Conservation (phyloP, 2,113 vertebrate genomes). For the Pygoscelis adeliae region DNA sequence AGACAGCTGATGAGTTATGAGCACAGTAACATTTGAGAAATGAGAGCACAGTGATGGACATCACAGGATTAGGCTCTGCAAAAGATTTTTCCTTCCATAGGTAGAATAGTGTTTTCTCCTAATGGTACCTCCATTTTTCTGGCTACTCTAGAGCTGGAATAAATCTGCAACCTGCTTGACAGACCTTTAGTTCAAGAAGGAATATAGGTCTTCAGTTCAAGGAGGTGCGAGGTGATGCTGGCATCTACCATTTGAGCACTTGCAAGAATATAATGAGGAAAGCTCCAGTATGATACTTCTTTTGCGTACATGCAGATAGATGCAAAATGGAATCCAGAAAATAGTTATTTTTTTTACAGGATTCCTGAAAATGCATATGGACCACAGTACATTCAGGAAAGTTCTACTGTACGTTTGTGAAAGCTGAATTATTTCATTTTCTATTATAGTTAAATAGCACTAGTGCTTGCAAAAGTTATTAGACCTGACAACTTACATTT, state of each 20-base stretch:
- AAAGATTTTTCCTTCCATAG: not conserved
- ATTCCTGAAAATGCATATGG: not conserved
- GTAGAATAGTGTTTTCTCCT: not conserved
- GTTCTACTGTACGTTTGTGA: not conserved
- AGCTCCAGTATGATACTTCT: not conserved
- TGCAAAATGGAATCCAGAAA: not conserved
- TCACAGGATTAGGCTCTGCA: not conserved
- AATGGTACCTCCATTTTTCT: not conserved
- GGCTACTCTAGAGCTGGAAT: not conserved
- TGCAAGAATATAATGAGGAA: not conserved
- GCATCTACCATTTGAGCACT: not conserved
- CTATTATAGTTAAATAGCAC: not conserved
- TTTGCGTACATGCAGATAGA: not conserved
- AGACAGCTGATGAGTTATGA: not conserved
- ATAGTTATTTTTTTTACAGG: not conserved
- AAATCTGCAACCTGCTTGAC: not conserved
- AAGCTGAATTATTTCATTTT: not conserved
- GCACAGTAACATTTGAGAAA: not conserved
- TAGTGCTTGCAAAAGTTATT: not conserved
- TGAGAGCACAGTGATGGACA: not conserved
- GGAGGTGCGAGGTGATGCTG: not conserved
- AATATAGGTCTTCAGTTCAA: not conserved
- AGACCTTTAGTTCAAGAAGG: not conserved
- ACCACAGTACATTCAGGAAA: not conserved
- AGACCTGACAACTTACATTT: not conserved